Conservation (phyloP, 2,888 invertebrate genomes). For the Spodoptera exigua region DNA sequence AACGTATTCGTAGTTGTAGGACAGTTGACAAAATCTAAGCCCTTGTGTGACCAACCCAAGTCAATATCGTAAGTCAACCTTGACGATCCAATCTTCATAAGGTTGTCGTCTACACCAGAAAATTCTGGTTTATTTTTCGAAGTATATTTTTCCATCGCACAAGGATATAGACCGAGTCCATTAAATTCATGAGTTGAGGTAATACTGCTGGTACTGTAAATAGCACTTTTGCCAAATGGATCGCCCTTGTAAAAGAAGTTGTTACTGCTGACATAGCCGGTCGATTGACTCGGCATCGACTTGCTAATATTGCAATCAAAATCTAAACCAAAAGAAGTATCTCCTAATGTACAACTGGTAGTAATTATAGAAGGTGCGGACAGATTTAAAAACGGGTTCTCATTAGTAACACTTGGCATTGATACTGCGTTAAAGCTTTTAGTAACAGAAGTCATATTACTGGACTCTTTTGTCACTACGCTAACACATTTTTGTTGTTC, state of each 20-base stretch:
- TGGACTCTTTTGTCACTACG: constrained; percentile 63
- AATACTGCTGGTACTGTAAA: constrained; percentile 85
- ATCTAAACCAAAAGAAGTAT: constrained; percentile 78
- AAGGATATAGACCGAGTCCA: constrained; percentile 82
- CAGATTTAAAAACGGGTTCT: constrained; percentile 83
- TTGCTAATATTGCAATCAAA: constrained; percentile 82
- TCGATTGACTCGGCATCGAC: constrained; percentile 71
- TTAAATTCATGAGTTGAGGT: constrained; percentile 84
- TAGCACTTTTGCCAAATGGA: constrained; percentile 81
- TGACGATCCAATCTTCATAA: constrained; percentile 85
- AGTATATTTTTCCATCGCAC: constrained; percentile 85
- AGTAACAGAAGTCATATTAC: constrained; percentile 31
- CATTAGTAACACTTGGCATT: constrained; percentile 67
- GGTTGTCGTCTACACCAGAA: constrained; percentile 81
- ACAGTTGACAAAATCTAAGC: constrained; percentile 83
- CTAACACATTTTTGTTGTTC: constrained; percentile 70
- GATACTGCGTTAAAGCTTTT: constrained; percentile 65
- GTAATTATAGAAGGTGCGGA: constrained; percentile 79
- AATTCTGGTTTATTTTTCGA: constrained; percentile 82
- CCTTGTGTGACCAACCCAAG: constrained; percentile 86
- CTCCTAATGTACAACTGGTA: constrained; percentile 73
- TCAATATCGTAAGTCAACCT: constrained; percentile 86
- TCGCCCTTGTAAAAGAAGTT: constrained; percentile 85
- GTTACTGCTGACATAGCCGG: constrained; percentile 70
- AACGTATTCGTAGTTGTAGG: constrained; percentile 77